Evolutionary conservation across 2,797 vertebrate species (phyloP).

Genomic region (Prionace glauca): DNA sequence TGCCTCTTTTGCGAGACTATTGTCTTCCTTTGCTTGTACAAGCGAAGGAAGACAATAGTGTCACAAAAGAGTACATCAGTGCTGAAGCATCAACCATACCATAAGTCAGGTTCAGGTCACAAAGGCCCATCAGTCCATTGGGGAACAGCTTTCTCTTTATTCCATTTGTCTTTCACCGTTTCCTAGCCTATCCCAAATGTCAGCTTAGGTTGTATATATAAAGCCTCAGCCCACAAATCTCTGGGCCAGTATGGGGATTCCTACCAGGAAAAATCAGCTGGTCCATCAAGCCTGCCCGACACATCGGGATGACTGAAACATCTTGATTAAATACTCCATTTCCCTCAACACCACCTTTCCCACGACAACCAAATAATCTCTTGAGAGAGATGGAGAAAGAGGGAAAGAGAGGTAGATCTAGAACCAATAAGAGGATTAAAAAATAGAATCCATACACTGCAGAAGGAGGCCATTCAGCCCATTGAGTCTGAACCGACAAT

Average conservation of each 20-base stretch:
- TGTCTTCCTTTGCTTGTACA: background rate
- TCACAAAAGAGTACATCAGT: background rate
- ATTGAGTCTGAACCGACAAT: too few relatives aligned
- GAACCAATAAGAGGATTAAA: too few relatives aligned
- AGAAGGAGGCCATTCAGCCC: too few relatives aligned
- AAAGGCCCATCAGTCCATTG: background rate
- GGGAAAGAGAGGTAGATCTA: too few relatives aligned
- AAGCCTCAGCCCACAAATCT: background rate
- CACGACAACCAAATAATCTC: background rate
- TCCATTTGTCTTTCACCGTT: background rate
- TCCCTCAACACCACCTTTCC: background rate
- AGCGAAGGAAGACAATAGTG: too few relatives aligned
- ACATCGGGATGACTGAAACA: too few relatives aligned
- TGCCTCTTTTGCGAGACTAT: background rate
- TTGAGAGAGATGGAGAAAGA: background rate
- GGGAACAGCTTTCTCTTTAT: background rate
- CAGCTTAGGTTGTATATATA: background rate
- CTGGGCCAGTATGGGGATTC: background rate
- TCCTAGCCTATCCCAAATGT: background rate
- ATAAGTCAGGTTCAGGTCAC: background rate
- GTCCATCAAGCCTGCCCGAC: too few relatives aligned
- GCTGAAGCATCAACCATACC: background rate
- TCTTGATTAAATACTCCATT: background rate
- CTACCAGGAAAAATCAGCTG: background rate
- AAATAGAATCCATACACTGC: too few relatives aligned